Percentiles rank a stretch among this genome's conserved stretches.
These are phyloP conservation scores for Rhabdornis inornatus DNA, from an alignment of 2,113 vertebrate species.

Conservation along the genomic window DNA sequence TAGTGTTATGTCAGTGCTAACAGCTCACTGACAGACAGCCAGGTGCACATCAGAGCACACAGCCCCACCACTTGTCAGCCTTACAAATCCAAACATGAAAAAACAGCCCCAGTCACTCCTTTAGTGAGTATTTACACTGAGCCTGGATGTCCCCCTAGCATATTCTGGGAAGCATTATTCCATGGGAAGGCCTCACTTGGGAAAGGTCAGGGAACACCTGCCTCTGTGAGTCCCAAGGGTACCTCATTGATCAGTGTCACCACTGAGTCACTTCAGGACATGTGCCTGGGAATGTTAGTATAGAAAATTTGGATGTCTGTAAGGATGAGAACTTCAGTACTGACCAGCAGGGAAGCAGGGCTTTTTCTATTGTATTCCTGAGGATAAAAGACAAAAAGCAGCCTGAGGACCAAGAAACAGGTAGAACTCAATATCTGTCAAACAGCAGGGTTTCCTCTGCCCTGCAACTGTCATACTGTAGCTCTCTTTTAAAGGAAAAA, in stretches of 20 bases:
- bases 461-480: neutral
- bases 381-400: neutral
- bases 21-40: neutral
- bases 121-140: fast-evolving
- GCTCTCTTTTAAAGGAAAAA: neutral
- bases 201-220: slow-evolving; percentile 34
- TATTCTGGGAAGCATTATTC: neutral
- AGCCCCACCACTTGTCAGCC: neutral
- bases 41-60: neutral
- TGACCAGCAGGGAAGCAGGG: neutral
- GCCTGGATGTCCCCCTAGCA: neutral
- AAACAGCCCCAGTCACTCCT: neutral
- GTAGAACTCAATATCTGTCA: neutral
- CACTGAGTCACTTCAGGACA: neutral
- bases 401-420: neutral
- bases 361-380: neutral
- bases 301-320: neutral
- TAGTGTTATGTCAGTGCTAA: neutral
- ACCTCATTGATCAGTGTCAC: neutral
- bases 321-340: neutral
- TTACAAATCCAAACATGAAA: neutral
- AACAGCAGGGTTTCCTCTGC: neutral
- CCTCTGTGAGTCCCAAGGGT: neutral
- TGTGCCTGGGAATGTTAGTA: fast-evolving
- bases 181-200: neutral